Percentiles rank a stretch among this genome's conserved stretches.
Conservation (phyloP, 2,113 vertebrate genomes). For the Chaetorhynchus papuensis region DNA sequence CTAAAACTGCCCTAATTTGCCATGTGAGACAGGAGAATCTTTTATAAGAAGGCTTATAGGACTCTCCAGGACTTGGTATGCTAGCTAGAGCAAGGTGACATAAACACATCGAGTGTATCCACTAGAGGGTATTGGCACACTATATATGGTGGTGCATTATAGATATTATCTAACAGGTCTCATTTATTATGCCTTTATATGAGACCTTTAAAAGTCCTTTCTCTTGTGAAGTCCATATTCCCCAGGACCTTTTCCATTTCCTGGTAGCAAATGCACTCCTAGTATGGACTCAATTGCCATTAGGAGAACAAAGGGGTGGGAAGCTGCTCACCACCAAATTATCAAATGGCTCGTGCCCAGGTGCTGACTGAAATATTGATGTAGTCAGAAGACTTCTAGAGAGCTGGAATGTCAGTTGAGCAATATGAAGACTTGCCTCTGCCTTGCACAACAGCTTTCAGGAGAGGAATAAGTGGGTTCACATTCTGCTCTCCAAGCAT, state of each 20-base stretch:
- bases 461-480: neutral
- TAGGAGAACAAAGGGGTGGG: neutral
- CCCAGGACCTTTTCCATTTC: neutral
- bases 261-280: conserved; percentile 14
- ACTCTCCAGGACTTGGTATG: neutral
- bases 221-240: neutral
- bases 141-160: neutral
- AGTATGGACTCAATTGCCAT: neutral
- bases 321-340: neutral
- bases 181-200: neutral
- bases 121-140: conserved; percentile 64
- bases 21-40: neutral
- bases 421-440: neutral
- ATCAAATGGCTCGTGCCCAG: neutral
- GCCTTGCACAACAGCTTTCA: neutral
- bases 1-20: neutral
- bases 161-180: neutral
- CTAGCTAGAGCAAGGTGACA: neutral
- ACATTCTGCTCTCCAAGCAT: neutral
- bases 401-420: neutral
- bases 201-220: neutral
- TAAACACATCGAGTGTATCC: conserved; percentile 3
- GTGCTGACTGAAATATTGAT: conserved; percentile 6
- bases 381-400: neutral
- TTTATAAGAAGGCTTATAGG: neutral